These are phyloP conservation scores for Rhipidura dahli DNA, from an alignment of 2,113 vertebrate genomes.

Conservation along the genomic window DNA sequence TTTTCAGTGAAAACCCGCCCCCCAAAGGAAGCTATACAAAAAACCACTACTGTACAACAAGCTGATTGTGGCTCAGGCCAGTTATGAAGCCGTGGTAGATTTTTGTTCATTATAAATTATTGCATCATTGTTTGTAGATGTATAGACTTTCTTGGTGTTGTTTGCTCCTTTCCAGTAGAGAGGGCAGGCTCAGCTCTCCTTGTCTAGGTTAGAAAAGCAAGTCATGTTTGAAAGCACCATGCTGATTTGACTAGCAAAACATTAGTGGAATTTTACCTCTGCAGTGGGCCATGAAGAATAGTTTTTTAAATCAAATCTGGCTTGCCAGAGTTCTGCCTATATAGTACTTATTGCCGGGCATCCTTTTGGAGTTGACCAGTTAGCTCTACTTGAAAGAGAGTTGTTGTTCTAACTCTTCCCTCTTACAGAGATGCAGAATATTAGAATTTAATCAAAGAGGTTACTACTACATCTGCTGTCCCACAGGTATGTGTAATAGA, in stretches of 20 bases:
- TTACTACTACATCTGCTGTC: not conserved
- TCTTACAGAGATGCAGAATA: not conserved
- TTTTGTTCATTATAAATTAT: not conserved
- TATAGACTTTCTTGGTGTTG: not conserved
- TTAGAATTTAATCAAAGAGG: not conserved
- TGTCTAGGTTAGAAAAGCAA: not conserved
- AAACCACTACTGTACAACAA: not conserved
- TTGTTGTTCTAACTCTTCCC: not conserved
- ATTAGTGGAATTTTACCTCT: not conserved
- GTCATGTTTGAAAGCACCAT: not conserved
- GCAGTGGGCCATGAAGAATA: not conserved
- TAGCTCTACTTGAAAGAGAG: not conserved
- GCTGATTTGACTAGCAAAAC: not conserved
- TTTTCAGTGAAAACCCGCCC: not conserved
- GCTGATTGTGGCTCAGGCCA: not conserved
- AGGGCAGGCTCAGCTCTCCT: not conserved
- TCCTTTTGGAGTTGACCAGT: not conserved
- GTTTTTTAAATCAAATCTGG: not conserved
- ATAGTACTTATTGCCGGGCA: rapidly evolving
- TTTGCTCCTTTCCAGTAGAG: not conserved
- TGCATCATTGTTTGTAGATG: not conserved
- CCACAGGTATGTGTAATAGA: not conserved
- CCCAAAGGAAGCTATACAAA: not conserved
- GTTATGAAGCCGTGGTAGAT: not conserved
- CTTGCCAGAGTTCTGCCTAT: not conserved